phyloP scores from a whole-genome alignment of 2,888 invertebrate genomes.

The Pristionchus fissidentatus region DNA sequence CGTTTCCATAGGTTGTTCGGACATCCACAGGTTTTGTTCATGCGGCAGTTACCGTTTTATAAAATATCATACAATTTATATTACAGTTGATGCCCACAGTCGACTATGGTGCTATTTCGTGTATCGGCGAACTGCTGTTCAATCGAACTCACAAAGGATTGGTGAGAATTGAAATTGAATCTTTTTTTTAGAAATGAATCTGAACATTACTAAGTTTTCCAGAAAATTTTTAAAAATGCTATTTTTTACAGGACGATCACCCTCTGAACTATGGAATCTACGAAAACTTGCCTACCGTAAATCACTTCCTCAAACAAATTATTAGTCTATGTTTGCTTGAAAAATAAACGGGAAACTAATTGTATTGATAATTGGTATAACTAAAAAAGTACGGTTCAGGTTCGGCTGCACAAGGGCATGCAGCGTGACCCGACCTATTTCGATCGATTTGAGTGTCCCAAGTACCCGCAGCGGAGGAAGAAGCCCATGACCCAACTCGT shows the following conservation, averaged over 20 bases:
- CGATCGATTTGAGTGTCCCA: constrained; percentile 27
- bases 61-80: not conserved
- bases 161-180: not conserved
- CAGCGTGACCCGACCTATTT: not conserved
- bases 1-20: not conserved
- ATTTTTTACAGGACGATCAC: constrained; percentile 9
- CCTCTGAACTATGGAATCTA: constrained; percentile 15
- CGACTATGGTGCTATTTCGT: constrained; percentile 43
- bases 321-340: no score
- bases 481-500: constrained; percentile 22
- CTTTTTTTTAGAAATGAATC: no score
- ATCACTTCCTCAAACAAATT: not conserved
- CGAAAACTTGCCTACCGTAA: constrained; percentile 31
- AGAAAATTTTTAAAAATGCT: not conserved
- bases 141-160: constrained; percentile 28
- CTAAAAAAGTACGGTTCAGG: not conserved
- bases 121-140: constrained; percentile 41
- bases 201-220: no score
- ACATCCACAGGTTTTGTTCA: no score
- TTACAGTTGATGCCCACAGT: constrained; percentile 17
- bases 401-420: constrained; percentile 24
- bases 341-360: no score
- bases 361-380: not conserved
- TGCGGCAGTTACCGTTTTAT: not conserved
- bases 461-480: not conserved